phyloP scores from a whole-genome alignment of 2,113 vertebrate species.

The Lutjanus erythropterus region DNA sequence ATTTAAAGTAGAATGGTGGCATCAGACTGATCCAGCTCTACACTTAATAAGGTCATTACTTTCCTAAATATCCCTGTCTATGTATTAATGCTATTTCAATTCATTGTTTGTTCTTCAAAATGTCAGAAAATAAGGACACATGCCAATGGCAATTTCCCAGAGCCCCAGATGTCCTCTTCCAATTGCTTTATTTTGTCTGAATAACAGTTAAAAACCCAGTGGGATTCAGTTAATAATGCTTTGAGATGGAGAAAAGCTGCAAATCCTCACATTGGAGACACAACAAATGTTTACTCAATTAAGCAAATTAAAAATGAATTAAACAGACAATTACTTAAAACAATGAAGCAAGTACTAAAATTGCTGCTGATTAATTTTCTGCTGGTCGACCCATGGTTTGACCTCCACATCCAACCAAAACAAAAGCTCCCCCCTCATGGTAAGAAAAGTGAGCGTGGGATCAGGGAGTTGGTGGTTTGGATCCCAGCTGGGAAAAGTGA shows the following conservation, averaged over 20 bases:
- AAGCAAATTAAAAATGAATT: background rate
- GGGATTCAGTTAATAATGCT: background rate
- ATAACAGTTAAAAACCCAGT: background rate
- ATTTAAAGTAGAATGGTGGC: background rate
- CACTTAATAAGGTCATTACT: background rate
- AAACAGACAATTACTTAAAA: background rate
- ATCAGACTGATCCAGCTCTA: too few species aligned
- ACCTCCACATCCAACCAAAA: background rate
- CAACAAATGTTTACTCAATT: background rate
- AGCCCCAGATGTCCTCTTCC: background rate
- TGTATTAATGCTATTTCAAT: too few species aligned
- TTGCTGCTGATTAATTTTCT: background rate
- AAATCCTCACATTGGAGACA: background rate
- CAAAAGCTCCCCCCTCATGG: background rate
- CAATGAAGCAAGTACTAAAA: background rate
- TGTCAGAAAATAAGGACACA: background rate
- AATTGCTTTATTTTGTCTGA: background rate
- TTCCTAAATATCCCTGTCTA: background rate
- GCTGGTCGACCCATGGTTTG: background rate
- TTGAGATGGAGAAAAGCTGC: background rate
- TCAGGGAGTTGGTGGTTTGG: slow-evolving; percentile 13
- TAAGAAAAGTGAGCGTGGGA: background rate
- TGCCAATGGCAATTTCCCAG: background rate
- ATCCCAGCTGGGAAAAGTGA: slow-evolving; percentile 50
- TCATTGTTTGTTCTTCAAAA: too few species aligned